Percentiles rank a stretch among this genome's conserved stretches.
These are phyloP conservation scores for Idaea dimidiata DNA, from an alignment of 2,888 invertebrate species.

Conservation along the genomic window DNA sequence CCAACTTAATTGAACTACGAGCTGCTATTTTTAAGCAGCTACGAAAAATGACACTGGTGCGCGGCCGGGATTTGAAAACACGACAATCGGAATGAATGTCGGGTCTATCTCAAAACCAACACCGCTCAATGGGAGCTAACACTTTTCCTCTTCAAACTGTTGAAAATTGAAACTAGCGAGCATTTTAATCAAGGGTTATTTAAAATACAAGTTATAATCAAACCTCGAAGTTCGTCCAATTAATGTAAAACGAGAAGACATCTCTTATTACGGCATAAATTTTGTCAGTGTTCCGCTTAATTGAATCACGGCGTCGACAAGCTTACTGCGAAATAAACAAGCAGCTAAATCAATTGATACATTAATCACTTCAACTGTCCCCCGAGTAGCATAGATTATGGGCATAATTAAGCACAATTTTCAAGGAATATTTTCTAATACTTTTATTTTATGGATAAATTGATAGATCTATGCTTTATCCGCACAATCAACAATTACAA, in stretches of 20 bases:
- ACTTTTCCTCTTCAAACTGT: neutral
- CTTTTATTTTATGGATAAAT: no score
- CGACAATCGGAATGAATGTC: no score
- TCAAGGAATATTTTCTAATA: neutral
- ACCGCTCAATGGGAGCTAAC: neutral
- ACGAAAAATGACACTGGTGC: no score
- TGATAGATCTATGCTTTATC: no score
- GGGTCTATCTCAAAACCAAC: no score
- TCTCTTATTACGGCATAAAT: constrained; percentile 60
- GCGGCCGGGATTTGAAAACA: no score
- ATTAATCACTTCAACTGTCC: constrained; percentile 17
- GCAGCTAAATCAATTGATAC: constrained; percentile 32
- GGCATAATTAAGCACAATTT: neutral
- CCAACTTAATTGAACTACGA: no score
- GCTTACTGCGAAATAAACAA: constrained; percentile 43
- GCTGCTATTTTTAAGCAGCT: no score
- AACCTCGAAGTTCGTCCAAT: constrained; percentile 55
- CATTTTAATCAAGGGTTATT: constrained; percentile 35
- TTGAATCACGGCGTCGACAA: constrained; percentile 47
- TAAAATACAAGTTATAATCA: constrained; percentile 49
- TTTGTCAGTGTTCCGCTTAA: constrained; percentile 50
- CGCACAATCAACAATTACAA: no score
- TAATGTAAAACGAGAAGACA: constrained; percentile 57
- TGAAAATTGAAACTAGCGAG: constrained; percentile 6
- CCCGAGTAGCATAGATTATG: neutral